A percentile compares a stretch with the other conserved stretches of the same genome.
Conservation (phyloP, 2,888 invertebrate species). For the Limulus polyphemus region DNA sequence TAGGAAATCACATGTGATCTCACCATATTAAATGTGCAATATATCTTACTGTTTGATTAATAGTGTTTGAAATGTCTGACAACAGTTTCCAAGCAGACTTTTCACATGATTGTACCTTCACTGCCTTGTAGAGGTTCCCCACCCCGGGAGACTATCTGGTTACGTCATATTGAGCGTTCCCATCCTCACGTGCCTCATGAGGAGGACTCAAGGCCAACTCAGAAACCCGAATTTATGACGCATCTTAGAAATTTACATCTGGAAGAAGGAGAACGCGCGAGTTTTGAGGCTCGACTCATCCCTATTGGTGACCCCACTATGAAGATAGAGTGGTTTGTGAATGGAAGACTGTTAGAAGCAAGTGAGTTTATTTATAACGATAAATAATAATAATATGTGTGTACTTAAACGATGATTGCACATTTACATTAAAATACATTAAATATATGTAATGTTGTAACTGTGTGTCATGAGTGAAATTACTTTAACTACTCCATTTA, state of each 20-base stretch:
- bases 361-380: slow-evolving; percentile 44
- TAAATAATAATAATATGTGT: background rate
- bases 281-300: slow-evolving; percentile 94
- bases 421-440: too few species aligned
- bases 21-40: too few species aligned
- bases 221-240: slow-evolving; percentile 82
- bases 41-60: too few species aligned
- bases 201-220: slow-evolving; percentile 67
- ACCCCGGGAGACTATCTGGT: slow-evolving; percentile 84
- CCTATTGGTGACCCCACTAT: slow-evolving; percentile 93
- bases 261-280: slow-evolving; percentile 80
- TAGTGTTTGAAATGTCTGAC: too few species aligned
- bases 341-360: slow-evolving; percentile 79
- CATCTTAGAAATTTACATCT: slow-evolving; percentile 67
- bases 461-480: too few species aligned
- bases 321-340: slow-evolving; percentile 87
- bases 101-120: too few species aligned
- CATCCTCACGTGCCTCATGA: slow-evolving; percentile 66
- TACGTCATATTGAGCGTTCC: slow-evolving; percentile 73
- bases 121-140: slow-evolving; percentile 55
- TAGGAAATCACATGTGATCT: too few species aligned
- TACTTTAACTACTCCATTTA: too few species aligned
- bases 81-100: too few species aligned
- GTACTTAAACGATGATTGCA: too few species aligned
- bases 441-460: too few species aligned